A percentile compares a stretch with the other conserved stretches of the same genome.
Conservation (phyloP, 1,140 invertebrate genomes). For the Saccostrea glomerata region DNA sequence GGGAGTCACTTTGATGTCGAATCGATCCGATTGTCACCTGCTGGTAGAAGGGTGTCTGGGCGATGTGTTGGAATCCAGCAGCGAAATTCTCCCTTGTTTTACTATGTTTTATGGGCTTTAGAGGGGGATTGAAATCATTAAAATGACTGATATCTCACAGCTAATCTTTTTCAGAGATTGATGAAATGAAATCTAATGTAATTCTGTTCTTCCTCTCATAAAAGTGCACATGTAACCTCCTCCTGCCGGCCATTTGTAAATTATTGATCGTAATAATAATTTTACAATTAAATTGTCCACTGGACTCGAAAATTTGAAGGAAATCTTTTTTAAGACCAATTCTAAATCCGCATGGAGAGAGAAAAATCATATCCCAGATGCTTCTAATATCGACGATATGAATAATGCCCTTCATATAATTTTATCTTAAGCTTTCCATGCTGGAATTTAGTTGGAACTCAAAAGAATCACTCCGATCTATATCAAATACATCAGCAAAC, state of each 20-base stretch:
- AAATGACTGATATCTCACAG: neutral
- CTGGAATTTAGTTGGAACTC: neutral
- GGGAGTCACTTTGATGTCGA: constrained; percentile 6
- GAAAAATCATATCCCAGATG: constrained; percentile 10
- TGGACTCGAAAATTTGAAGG: constrained; percentile 7
- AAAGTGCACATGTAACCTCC: neutral
- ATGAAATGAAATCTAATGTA: neutral
- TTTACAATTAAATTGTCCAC: constrained; percentile 17
- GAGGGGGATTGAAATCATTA: neutral
- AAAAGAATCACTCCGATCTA: neutral
- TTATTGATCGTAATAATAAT: constrained; percentile 14
- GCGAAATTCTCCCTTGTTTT: neutral
- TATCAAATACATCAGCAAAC: constrained; percentile 22
- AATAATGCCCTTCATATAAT: neutral
- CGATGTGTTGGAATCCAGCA: neutral
- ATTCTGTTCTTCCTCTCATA: constrained; percentile 1
- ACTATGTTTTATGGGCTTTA: neutral
- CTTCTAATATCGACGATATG: neutral
- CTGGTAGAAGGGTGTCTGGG: neutral
- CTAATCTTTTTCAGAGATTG: neutral
- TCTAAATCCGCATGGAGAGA: neutral
- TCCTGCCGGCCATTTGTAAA: neutral
- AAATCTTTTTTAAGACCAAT: neutral
- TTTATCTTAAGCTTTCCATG: neutral
- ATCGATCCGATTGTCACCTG: neutral